Percentiles rank a stretch among this genome's conserved stretches.
Evolutionary conservation across 2,113 vertebrate species (phyloP).

Genomic region (Corynorhinus townsendii): DNA sequence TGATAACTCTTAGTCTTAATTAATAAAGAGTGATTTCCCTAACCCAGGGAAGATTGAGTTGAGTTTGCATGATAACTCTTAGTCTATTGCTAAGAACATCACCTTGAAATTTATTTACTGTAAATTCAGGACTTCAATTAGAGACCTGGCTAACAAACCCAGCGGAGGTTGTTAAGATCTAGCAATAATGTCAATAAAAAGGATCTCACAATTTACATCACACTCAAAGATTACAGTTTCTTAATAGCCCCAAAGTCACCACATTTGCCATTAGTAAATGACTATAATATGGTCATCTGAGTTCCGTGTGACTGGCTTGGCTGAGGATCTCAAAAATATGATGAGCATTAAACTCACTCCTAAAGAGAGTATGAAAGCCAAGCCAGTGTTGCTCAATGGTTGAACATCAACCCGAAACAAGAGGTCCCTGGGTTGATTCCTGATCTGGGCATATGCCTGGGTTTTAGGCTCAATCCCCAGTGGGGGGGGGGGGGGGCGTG

Average conservation of each 20-base stretch:
- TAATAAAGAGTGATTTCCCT: not conserved
- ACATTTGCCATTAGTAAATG: not conserved
- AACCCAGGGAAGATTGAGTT: not conserved
- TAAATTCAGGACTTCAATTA: conserved; percentile 1
- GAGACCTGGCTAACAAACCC: not conserved
- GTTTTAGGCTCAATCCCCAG: too few relatives aligned
- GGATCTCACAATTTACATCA: not conserved
- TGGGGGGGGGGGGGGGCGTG: too few relatives aligned
- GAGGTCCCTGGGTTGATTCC: too few relatives aligned
- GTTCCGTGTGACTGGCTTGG: not conserved
- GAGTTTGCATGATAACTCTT: not conserved
- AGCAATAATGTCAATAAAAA: conserved; percentile 35
- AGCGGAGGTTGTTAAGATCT: not conserved
- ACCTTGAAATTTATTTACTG: not conserved
- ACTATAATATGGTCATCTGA: not conserved
- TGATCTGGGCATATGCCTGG: too few relatives aligned
- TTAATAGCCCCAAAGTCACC: not conserved
- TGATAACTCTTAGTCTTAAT: not conserved
- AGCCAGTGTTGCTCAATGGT: too few relatives aligned
- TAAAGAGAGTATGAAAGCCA: not conserved
- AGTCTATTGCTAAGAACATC: not conserved
- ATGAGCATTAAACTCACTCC: not conserved
- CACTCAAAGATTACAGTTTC: not conserved
- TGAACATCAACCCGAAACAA: too few relatives aligned
- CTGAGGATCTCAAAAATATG: not conserved